Evolutionary conservation across 2,113 vertebrate species (phyloP).

Genomic region (Nothocercus nigrocapillus): DNA sequence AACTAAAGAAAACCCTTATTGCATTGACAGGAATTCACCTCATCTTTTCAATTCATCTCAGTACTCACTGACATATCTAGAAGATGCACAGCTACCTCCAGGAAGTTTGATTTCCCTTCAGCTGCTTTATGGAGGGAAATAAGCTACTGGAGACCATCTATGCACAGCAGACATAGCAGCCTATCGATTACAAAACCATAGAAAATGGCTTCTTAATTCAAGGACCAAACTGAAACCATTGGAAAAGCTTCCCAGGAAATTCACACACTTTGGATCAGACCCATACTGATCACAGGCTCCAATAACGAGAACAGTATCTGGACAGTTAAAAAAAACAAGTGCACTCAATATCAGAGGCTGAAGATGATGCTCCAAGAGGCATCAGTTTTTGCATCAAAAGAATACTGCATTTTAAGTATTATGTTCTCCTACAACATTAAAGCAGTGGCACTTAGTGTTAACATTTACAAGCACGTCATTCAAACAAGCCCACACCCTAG

Average conservation of each 20-base stretch:
- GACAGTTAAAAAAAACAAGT: neutral
- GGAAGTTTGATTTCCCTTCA: neutral
- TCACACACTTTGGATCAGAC: neutral
- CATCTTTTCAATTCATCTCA: neutral
- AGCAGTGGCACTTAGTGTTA: conserved; percentile 54
- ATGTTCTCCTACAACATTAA: neutral
- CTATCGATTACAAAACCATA: neutral
- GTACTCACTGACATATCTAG: accelerated
- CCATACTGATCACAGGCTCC: neutral
- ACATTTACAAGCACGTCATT: neutral
- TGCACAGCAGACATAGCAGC: neutral
- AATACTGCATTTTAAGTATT: neutral
- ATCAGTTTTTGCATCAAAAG: neutral
- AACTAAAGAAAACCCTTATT: neutral
- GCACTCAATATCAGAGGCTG: neutral
- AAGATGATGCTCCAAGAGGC: neutral
- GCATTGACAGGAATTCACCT: neutral
- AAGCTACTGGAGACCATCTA: neutral
- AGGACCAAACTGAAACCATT: neutral
- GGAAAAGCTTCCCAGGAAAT: neutral
- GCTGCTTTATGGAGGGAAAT: neutral
- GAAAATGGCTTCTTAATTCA: neutral
- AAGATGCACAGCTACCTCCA: neutral
- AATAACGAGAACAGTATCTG: neutral
- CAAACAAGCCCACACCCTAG: neutral